A percentile compares a stretch with the other conserved stretches of the same genome.
These are phyloP conservation scores for Narcine bancroftii DNA, from an alignment of 2,113 vertebrate genomes.

Conservation along the genomic window DNA sequence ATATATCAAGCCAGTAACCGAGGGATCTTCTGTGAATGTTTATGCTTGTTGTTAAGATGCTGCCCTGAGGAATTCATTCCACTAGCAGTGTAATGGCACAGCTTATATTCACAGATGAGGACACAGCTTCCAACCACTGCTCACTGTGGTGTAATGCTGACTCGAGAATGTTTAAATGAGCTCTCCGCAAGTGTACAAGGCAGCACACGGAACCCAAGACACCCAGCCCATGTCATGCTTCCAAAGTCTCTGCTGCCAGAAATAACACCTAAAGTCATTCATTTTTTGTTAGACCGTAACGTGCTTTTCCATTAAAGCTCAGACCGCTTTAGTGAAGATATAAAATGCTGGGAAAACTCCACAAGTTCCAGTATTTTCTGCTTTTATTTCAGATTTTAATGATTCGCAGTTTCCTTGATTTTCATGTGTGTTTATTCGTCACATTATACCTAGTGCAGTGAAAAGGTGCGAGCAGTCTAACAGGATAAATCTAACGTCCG, in stretches of 20 bases:
- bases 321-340: no score
- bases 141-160: neutral
- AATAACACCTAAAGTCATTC: neutral
- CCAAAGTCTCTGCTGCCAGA: neutral
- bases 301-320: no score
- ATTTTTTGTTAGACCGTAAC: neutral
- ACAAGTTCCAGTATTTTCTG: no score
- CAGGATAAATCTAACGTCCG: no score
- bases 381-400: no score
- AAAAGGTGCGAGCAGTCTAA: no score
- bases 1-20: neutral
- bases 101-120: constrained; percentile 1
- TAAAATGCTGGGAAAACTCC: no score
- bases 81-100: neutral
- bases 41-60: neutral
- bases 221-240: neutral
- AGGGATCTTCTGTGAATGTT: neutral
- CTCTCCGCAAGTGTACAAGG: neutral
- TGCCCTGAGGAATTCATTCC: constrained; percentile 20
- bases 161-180: constrained; percentile 1
- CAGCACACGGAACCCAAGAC: neutral
- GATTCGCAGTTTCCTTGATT: no score
- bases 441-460: no score
- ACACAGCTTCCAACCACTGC: constrained; percentile 27
- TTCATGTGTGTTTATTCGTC: no score